Percentiles rank a stretch among this genome's conserved stretches.
Evolutionary conservation across 1,140 invertebrate species (phyloP).

Genomic region (Monochamus saltuarius): DNA sequence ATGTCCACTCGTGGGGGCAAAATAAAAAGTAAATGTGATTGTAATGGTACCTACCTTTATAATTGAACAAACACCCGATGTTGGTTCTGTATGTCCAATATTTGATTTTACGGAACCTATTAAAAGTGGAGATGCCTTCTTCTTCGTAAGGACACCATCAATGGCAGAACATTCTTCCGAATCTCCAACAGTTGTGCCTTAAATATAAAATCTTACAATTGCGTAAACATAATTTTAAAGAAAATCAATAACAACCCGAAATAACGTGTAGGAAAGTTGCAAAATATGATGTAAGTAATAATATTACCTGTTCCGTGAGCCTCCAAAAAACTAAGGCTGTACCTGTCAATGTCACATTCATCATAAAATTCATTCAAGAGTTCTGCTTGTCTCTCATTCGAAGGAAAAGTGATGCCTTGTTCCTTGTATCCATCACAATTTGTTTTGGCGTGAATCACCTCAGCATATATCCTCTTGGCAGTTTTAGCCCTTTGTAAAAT

Average conservation of each 20-base stretch:
- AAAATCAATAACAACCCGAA: too few relatives aligned
- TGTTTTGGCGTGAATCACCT: slow-evolving; percentile 58
- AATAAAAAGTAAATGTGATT: too few relatives aligned
- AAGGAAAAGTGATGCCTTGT: slow-evolving; percentile 86
- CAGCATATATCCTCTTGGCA: slow-evolving; percentile 72
- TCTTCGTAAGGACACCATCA: slow-evolving; percentile 76
- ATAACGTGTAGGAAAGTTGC: too few relatives aligned
- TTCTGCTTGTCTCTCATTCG: slow-evolving; percentile 75
- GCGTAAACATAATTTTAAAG: too few relatives aligned
- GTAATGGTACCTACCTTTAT: slow-evolving; percentile 75
- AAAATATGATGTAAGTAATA: too few relatives aligned
- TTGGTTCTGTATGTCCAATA: slow-evolving; percentile 89
- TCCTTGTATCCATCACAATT: slow-evolving; percentile 82
- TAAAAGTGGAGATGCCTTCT: slow-evolving; percentile 65
- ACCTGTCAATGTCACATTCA: slow-evolving; percentile 77
- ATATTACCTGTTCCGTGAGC: slow-evolving; percentile 81
- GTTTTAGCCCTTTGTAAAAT: slow-evolving; percentile 80
- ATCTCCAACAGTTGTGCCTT: slow-evolving; percentile 76
- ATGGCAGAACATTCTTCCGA: slow-evolving; percentile 86
- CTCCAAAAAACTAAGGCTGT: slow-evolving; percentile 77
- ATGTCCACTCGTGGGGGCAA: too few relatives aligned
- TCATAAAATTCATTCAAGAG: slow-evolving; percentile 83
- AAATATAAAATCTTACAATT: neutral
- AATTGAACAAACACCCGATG: slow-evolving; percentile 82
- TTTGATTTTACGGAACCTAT: slow-evolving; percentile 94